A percentile compares a stretch with the other conserved stretches of the same genome.
Evolutionary conservation across 2,888 invertebrate species (phyloP).

Genomic region (Rotaria socialis): DNA sequence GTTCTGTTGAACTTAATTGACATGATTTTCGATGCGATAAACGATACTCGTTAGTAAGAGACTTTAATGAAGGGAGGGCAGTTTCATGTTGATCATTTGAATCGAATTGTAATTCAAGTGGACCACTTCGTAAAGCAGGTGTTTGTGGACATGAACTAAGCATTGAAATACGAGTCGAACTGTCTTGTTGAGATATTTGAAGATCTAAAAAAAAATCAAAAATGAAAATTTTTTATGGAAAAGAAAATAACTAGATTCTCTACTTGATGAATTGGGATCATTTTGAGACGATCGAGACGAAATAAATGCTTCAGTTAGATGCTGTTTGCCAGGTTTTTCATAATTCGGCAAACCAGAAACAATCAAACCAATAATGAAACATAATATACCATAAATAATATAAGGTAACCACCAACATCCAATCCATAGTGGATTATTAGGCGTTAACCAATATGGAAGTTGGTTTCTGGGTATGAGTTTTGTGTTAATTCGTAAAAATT

Average conservation of each 20-base stretch:
- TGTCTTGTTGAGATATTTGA: neutral
- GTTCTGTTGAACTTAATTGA: neutral
- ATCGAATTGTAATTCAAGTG: neutral
- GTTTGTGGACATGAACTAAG: neutral
- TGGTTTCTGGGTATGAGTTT: neutral
- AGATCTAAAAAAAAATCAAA: neutral
- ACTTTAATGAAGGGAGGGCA: neutral
- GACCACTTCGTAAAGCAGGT: neutral
- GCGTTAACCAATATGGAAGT: slow-evolving; percentile 22
- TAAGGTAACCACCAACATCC: slow-evolving; percentile 33
- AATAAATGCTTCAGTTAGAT: neutral
- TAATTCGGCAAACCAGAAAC: neutral
- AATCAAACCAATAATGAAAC: slow-evolving; percentile 6
- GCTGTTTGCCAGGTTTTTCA: slow-evolving; percentile 18
- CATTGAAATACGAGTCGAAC: neutral
- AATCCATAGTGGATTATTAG: slow-evolving; percentile 15
- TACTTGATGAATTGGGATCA: neutral
- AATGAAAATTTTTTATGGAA: neutral
- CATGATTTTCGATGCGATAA: neutral
- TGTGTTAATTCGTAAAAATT: slow-evolving; percentile 39
- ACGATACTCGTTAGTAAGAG: neutral
- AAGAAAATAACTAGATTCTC: neutral
- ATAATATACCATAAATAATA: neutral
- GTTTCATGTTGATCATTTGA: neutral
- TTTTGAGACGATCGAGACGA: neutral